Base-by-base conservation (phyloP, 2,113 vertebrate species). In the Ammospiza nelsoni region DNA sequence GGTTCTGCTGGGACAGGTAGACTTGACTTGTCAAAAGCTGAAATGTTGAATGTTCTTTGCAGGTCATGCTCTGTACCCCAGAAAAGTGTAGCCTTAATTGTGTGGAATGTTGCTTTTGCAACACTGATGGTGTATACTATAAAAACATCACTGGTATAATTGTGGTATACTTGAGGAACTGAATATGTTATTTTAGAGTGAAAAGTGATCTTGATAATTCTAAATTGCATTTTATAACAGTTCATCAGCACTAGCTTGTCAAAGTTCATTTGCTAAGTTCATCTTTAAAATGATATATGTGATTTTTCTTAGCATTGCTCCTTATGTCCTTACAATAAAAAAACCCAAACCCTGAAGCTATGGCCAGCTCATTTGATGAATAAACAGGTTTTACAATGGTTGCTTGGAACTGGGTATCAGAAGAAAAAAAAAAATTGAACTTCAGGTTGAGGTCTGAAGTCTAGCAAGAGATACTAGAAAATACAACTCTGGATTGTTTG, bases 221-320 rank as follows among this genome's bases (percentile, higher is more conserved):
- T 43, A 82, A 57, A 37, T 54, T 57, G 5, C 76, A 9, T 69
- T 65, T 87, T 78, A 62, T 46, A 22, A 18, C 41, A 27, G 44
- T 72, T 75, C 58, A 27, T 76, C 29, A n/a, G 44, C 13, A 25
- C 11, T 55, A 24, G 33, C 39, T 77, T 31, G 54, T 58, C 48
- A 80, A 43, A 79, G 86, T 37, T 28, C 0, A 5, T 28, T 88
- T 86, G 33, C 11, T 82, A 4, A 15, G n/a, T 87, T 95, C 7
- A 44, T 20, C 21, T 54, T 63, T 11, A 51, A 77, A 79, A 33
- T 0, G 0, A 4, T 35, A 4, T 21, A 2, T 2, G 3, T 41
- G 21, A 49, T 37, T 23, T 87, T 65, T 65, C 7, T 35, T 59
- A 46, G 14, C 21, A 9, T 57, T 72, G 20, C 12, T 75, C 7